phyloP scores from a whole-genome alignment of 1,140 invertebrate species.

The Wiebesia pumilae region DNA sequence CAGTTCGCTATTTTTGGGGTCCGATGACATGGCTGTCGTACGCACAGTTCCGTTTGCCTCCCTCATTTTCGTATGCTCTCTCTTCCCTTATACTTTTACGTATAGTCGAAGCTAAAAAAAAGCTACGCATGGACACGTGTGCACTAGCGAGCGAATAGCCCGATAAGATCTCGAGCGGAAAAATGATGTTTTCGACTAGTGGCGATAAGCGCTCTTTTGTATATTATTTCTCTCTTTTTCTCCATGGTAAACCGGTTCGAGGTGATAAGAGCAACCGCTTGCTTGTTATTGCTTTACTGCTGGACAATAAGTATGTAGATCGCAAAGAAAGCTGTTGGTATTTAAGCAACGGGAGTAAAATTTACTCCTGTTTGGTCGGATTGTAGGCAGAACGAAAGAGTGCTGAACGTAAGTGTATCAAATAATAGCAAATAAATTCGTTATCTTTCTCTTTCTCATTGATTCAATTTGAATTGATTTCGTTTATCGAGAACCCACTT shows the following conservation, averaged over 20 bases:
- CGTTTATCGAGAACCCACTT: neutral
- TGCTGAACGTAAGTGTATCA: neutral
- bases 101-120: slow-evolving; percentile 1
- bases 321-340: slow-evolving; percentile 31
- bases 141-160: neutral
- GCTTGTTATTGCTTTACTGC: slow-evolving; percentile 38
- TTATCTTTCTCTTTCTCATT: neutral
- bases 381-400: neutral
- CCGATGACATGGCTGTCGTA: slow-evolving; percentile 41
- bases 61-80: slow-evolving; percentile 20
- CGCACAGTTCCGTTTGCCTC: slow-evolving; percentile 19
- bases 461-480: neutral
- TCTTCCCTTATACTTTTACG: neutral
- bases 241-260: slow-evolving; percentile 20
- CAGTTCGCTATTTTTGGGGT: slow-evolving; percentile 40
- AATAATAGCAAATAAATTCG: neutral
- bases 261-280: slow-evolving; percentile 11
- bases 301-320: neutral
- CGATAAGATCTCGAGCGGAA: slow-evolving; percentile 51
- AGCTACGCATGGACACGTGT: neutral
- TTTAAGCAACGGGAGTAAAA: slow-evolving; percentile 25
- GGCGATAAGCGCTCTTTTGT: slow-evolving; percentile 34
- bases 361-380: neutral
- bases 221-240: neutral
- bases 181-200: slow-evolving; percentile 50